Evolutionary conservation across 2,797 vertebrate genomes (phyloP).

Genomic region (Thamnophis elegans): DNA sequence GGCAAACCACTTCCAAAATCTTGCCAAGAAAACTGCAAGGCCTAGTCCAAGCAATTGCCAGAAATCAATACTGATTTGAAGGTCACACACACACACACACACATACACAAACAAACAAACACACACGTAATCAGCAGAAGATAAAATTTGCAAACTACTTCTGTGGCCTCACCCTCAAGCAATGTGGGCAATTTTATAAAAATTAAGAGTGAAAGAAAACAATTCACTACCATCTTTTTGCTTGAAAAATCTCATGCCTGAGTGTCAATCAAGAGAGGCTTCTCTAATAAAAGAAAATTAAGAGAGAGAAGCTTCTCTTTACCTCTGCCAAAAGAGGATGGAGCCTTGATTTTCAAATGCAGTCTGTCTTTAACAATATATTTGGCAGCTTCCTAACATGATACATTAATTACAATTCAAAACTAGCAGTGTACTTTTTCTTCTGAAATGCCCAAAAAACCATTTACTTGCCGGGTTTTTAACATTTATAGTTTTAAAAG

Average conservation of each 20-base stretch:
- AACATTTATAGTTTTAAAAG: neutral
- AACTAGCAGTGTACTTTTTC: neutral
- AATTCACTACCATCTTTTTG: neutral
- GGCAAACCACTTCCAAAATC: neutral
- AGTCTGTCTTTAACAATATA: neutral
- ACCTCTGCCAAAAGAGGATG: neutral
- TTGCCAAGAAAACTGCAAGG: neutral
- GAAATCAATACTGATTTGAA: neutral
- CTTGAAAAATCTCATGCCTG: neutral
- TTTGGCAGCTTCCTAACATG: neutral
- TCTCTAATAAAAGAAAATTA: neutral
- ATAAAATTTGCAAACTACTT: neutral
- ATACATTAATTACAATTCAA: neutral
- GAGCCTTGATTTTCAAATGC: neutral
- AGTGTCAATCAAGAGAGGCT: neutral
- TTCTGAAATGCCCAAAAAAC: neutral
- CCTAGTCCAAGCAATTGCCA: neutral
- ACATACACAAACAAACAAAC: neutral
- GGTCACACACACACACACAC: neutral
- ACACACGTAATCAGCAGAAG: neutral
- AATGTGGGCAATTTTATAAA: neutral
- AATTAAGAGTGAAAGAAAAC: neutral
- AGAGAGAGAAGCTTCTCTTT: neutral
- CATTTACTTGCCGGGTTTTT: neutral
- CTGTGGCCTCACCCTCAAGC: neutral